Evolutionary conservation across 1,140 invertebrate genomes (phyloP).

Genomic region (Cataglyphis hispanica): DNA sequence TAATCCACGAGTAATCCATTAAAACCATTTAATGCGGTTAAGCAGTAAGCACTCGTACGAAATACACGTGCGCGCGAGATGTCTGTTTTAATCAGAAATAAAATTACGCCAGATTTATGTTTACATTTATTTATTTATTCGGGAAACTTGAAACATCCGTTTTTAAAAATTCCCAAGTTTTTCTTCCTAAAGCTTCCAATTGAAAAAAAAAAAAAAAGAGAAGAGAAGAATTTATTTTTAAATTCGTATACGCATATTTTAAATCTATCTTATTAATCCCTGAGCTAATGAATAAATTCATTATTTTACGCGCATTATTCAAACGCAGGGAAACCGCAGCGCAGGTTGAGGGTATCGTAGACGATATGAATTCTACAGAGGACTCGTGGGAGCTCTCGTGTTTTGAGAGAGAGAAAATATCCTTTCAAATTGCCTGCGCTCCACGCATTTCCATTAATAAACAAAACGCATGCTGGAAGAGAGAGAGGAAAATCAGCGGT

Average conservation of each 20-base stretch:
- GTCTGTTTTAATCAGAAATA: constrained; percentile 32
- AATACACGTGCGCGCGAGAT: not conserved
- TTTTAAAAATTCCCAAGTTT: not conserved
- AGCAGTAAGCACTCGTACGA: constrained; percentile 43
- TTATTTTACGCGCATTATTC: constrained; percentile 50
- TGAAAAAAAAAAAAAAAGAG: not conserved
- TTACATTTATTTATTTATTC: not conserved
- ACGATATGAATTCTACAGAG: constrained; percentile 54
- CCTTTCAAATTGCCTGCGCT: constrained; percentile 47
- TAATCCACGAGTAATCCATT: constrained; percentile 58
- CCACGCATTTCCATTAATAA: constrained; percentile 68
- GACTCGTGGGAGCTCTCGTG: constrained; percentile 41
- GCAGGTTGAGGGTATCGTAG: constrained; percentile 19
- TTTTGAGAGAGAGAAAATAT: constrained; percentile 54
- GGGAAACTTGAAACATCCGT: not conserved
- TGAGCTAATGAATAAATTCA: constrained; percentile 51
- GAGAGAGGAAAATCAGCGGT: constrained; percentile 33
- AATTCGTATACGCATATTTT: not conserved
- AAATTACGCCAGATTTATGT: constrained; percentile 16
- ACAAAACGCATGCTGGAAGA: constrained; percentile 46
- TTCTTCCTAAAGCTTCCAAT: not conserved
- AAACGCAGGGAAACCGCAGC: constrained; percentile 31
- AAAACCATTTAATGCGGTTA: constrained; percentile 55
- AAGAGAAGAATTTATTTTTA: constrained; percentile 4
- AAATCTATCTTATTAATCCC: constrained; percentile 34